These are phyloP conservation scores for Elaphurus davidianus DNA, from an alignment of 2,113 vertebrate genomes.

Conservation along the genomic window DNA sequence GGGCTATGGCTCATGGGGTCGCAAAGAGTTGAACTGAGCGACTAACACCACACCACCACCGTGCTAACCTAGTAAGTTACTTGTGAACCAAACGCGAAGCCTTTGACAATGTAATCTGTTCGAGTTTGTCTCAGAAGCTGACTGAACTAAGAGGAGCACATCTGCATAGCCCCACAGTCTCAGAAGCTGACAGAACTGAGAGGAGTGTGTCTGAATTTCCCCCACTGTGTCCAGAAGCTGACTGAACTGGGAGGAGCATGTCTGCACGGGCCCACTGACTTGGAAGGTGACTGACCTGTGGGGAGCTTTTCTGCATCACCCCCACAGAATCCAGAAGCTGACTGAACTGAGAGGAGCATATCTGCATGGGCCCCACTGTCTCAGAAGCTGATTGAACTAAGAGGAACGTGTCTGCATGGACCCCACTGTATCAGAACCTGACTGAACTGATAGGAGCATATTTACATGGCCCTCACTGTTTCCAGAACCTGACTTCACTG, in stretches of 20 bases:
- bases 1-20: not conserved
- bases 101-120: not conserved
- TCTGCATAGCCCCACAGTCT: not conserved
- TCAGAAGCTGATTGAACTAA: too few relatives aligned
- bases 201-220: not conserved
- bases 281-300: not conserved
- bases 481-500: too few relatives aligned
- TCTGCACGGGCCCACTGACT: not conserved
- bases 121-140: not conserved
- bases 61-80: not conserved
- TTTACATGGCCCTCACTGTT: too few relatives aligned
- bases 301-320: not conserved
- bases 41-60: not conserved
- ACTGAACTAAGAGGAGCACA: fast-evolving
- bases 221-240: not conserved
- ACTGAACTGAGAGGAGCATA: not conserved
- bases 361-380: too few relatives aligned
- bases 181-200: too few relatives aligned
- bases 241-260: too few relatives aligned
- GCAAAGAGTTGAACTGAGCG: not conserved
- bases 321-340: not conserved
- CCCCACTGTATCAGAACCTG: too few relatives aligned
- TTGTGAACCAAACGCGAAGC: too few relatives aligned
- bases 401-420: not conserved
- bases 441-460: too few relatives aligned